Evolutionary conservation across 2,888 invertebrate species (phyloP).

Genomic region (Cenopis cana): DNA sequence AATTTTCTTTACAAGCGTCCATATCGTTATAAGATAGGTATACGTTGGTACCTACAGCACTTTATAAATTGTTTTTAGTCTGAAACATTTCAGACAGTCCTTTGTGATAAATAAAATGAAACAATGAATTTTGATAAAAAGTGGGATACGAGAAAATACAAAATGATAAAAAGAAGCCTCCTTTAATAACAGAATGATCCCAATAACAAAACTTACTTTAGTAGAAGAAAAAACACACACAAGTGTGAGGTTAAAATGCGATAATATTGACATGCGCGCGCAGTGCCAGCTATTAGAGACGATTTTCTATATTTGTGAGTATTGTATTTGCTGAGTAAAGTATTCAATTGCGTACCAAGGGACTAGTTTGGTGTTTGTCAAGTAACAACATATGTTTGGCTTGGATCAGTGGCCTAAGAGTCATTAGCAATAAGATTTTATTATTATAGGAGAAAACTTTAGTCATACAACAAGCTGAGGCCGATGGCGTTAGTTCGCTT

Average conservation of each 20-base stretch:
- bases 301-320: constrained; percentile 39
- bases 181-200: not conserved
- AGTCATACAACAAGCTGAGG: not conserved
- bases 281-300: constrained; percentile 39
- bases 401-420: constrained; percentile 37
- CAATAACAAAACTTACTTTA: not conserved
- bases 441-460: not conserved
- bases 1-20: no score
- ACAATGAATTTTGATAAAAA: no score
- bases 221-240: constrained; percentile 12
- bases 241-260: not conserved
- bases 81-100: no score
- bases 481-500: not conserved
- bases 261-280: constrained; percentile 34
- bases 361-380: constrained; percentile 37
- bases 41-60: no score
- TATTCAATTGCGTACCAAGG: constrained; percentile 42
- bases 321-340: constrained; percentile 40
- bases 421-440: constrained; percentile 24
- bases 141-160: no score
- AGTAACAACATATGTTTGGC: constrained; percentile 41
- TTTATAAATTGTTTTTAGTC: no score
- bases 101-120: no score
- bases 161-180: no score
- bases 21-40: no score